Evolutionary conservation across 2,113 vertebrate species (phyloP).

Genomic region (Muntiacus reevesi): DNA sequence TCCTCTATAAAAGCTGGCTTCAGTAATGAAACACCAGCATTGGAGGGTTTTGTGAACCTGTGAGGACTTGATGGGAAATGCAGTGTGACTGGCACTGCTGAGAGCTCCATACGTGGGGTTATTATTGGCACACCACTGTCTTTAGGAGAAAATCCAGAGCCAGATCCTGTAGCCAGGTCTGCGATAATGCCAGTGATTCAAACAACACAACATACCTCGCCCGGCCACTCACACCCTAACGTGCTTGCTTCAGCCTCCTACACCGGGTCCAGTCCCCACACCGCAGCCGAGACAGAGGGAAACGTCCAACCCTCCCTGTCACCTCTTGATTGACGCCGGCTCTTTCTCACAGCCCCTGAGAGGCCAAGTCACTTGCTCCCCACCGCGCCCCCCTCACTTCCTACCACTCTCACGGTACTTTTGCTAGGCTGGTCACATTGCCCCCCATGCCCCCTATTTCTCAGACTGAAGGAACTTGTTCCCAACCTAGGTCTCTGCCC

Average conservation of each 20-base stretch:
- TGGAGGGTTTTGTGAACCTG: too few species aligned
- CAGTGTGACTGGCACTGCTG: background rate
- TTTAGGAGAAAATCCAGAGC: background rate
- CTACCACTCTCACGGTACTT: background rate
- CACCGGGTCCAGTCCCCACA: background rate
- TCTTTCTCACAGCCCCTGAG: background rate
- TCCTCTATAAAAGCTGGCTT: background rate
- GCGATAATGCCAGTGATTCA: background rate
- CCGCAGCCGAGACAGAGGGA: background rate
- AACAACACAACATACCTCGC: background rate
- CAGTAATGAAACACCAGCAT: background rate
- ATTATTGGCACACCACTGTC: background rate
- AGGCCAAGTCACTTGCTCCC: background rate
- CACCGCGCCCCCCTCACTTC: background rate
- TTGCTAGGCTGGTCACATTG: background rate
- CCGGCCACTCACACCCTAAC: background rate
- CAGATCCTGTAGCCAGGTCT: background rate
- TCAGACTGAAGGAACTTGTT: background rate
- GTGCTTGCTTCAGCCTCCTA: background rate
- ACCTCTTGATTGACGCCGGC: background rate
- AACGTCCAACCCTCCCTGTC: background rate
- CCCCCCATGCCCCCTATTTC: background rate
- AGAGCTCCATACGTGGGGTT: background rate
- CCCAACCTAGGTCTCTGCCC: background rate
- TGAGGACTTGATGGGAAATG: background rate